Evolutionary conservation across 2,113 vertebrate genomes (phyloP).

Genomic region (Craseonycteris thonglongyai): DNA sequence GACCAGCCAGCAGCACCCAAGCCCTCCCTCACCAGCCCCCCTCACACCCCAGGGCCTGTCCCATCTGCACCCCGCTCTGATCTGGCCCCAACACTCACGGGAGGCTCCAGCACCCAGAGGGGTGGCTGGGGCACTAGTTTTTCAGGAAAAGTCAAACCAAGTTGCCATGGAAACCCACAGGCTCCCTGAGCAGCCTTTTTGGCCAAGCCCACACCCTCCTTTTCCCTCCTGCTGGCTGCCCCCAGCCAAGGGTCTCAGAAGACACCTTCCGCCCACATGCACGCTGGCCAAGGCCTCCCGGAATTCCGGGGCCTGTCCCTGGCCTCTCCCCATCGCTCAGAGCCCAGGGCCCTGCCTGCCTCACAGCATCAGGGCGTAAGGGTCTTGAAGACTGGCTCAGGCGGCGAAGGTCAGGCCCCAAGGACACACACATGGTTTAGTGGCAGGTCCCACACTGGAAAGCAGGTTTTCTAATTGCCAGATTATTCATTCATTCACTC

Average conservation of each 20-base stretch:
- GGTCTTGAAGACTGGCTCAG: background rate
- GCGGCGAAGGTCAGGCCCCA: background rate
- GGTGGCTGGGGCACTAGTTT: background rate
- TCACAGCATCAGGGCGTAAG: background rate
- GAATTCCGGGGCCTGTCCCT: background rate
- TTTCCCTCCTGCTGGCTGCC: background rate
- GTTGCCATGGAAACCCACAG: background rate
- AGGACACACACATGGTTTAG: background rate
- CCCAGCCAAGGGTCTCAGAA: too few species aligned
- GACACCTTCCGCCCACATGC: background rate
- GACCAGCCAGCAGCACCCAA: background rate
- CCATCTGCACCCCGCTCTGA: background rate
- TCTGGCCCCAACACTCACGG: accelerated
- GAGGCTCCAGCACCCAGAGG: background rate
- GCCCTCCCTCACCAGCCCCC: background rate
- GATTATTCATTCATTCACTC: background rate
- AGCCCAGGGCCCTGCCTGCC: accelerated
- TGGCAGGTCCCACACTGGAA: background rate
- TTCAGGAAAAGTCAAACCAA: background rate
- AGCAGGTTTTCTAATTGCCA: background rate
- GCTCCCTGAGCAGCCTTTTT: background rate
- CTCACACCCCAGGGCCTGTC: background rate
- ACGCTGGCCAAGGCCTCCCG: accelerated
- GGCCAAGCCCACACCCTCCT: accelerated
- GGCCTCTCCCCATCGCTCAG: background rate